Evolutionary conservation across 2,797 vertebrate species (phyloP), one percentile per base, ranked within the genome.

Genomic region (Lateolabrax maculatus): DNA sequence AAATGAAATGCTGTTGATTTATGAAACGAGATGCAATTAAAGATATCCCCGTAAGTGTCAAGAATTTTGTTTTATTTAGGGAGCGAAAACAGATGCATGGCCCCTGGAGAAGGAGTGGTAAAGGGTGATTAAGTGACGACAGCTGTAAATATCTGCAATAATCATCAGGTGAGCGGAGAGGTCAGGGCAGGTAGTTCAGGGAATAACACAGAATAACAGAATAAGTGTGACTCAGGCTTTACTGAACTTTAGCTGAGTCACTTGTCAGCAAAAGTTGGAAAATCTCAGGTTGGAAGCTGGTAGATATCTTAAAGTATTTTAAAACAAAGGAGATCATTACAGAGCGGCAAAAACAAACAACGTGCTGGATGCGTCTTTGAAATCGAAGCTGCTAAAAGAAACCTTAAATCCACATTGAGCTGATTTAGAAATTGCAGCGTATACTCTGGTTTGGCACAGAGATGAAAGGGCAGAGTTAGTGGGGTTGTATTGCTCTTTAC

Each of bases 391-490:
- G 75, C 73, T 46, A 36, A 79, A 49, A 66, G 58, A 71, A 79
- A 56, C 60, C 43, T 62, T 8, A 41, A 65, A 60, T 65, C 71
- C 48, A 29, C 53, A 39, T 63, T 84, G 37, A 70, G 61, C 51
- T 64, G 23, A 53, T 80, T 48, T 4, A 79, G 60, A 86, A 82
- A 63, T 58, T 41, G 65, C 51, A 1, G 27, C 3, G 44, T 78
- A 2, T 39, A 3, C 41, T 12, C 64, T 27, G 64, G 75, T 79
- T 84, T 79, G 86, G 73, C 79, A 61, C 11, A 0, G 2, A 77
- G 60, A 86, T 84, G 18, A 88, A 87, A 88, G 75, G 19, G 36
- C 57, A 36, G 34, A 10, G 62, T 69, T 34, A 60, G 39, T n/a
- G 2, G n/a, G 10, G 37, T 61, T 83, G 46, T 62, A 49, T 61